Base-by-base conservation (phyloP, 2,113 vertebrate genomes). In the Nothocercus nigrocapillus region DNA sequence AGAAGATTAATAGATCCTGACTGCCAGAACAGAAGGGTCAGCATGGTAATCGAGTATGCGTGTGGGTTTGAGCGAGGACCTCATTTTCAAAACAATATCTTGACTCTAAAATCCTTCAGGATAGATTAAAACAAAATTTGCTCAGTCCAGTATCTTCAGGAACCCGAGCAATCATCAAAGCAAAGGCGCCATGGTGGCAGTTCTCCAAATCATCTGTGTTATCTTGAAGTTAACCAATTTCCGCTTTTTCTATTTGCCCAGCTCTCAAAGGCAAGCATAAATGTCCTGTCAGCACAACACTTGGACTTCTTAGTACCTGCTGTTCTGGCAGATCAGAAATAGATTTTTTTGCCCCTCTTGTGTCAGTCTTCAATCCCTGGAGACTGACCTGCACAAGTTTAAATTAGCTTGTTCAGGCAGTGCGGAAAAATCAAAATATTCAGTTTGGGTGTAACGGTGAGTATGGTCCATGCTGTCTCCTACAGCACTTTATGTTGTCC, bases 291-390 rank as follows among this genome's bases (percentile, higher is more conserved):
- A 89, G 81, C 28, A 7, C 69, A 95, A 77, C 80, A 51, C 77
- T 90, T 82, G 92, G 58, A 51, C 73, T 82, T 77, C 86, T 89
- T 66, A 82, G 63, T 53, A 79, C 47, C 83, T 84, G 85, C 90
- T 89, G 69, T 94, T 95, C 77, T 76, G 83, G 74, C 83, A 92
- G 88, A 90, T 90, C 92, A 91, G 70, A 94, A 95, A 92, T 67
- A 96, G 83, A 85, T 93, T 95, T 86, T 58, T 24, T 4, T 82
- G 88, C 42, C 81, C 28, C 81, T 88, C 59, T 92, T 96, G 62
- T 85, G 88, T 96, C 94, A 89, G 44, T 78, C 92, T 92, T 85
- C 12, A 6, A 0, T 93, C 83, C 85, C 93, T 90, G 75, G 67
- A 90, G 92, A 79, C 59, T 86, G 93, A 87, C 80, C 92, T 62